A percentile compares a stretch with the other conserved stretches of the same genome.
Conservation (phyloP, 2,113 vertebrate genomes). For the Phalacrocorax brasilianus region DNA sequence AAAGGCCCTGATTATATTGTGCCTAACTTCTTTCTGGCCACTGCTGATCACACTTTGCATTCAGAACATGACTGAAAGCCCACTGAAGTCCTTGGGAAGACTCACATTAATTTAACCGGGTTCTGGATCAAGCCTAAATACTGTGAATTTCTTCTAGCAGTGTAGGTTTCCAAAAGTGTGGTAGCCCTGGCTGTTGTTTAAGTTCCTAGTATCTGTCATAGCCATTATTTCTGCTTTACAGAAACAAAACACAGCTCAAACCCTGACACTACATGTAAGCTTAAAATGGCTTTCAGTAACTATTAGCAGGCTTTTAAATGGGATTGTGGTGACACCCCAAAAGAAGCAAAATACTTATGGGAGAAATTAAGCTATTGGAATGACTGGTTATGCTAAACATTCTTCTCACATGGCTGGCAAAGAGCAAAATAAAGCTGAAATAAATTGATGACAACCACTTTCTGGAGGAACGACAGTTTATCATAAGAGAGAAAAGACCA, state of each 20-base stretch:
- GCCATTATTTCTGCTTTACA: constrained; percentile 1
- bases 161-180: neutral
- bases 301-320: constrained; percentile 15
- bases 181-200: neutral
- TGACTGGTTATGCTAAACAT: neutral
- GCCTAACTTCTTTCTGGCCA: neutral
- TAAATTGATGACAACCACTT: neutral
- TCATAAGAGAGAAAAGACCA: neutral
- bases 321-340: constrained; percentile 2
- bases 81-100: neutral
- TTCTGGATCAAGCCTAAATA: neutral
- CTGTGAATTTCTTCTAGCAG: neutral
- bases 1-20: neutral
- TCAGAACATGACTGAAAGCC: neutral
- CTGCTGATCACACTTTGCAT: neutral
- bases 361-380: constrained; percentile 23
- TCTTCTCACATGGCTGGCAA: neutral
- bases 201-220: neutral
- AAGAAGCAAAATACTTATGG: constrained; percentile 6
- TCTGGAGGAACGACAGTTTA: neutral
- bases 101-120: neutral
- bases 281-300: constrained; percentile 33
- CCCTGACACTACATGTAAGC: neutral
- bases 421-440: constrained; percentile 36
- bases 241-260: constrained; percentile 11